Evolutionary conservation across 2,888 invertebrate genomes (phyloP).

Genomic region (Steinernema carpocapsae): DNA sequence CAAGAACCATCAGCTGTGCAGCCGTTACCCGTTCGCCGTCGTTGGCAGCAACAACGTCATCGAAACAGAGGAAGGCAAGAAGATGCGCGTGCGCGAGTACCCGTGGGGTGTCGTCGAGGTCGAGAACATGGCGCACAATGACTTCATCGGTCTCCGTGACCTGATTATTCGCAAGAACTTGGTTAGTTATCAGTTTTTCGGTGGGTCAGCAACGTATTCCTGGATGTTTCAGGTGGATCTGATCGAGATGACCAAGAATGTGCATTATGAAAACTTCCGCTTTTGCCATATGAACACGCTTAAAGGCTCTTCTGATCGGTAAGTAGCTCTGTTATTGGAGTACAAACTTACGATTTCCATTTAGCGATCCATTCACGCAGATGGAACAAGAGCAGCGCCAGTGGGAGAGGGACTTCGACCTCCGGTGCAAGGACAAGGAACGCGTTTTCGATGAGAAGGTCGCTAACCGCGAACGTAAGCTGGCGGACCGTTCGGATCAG

Average conservation of each 20-base stretch:
- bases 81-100: conserved; percentile 86
- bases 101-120: conserved; percentile 99
- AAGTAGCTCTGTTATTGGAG: too few species aligned
- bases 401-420: conserved; percentile 70
- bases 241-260: conserved; percentile 80
- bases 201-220: too few species aligned
- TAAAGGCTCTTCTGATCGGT: conserved; percentile 36
- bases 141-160: conserved; percentile 94
- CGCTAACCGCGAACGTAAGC: conserved; percentile 88
- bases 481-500: conserved; percentile 41
- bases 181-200: too few species aligned
- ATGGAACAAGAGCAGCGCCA: conserved; percentile 97
- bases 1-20: conserved; percentile 67
- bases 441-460: conserved; percentile 91
- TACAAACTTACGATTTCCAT: not conserved
- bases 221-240: too few species aligned
- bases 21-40: conserved; percentile 94
- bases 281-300: conserved; percentile 69
- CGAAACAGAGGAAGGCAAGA: conserved; percentile 78
- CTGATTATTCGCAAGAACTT: conserved; percentile 77
- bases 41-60: conserved; percentile 95
- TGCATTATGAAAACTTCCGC: conserved; percentile 98
- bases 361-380: conserved; percentile 90
- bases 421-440: conserved; percentile 96
- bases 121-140: conserved; percentile 97